Evolutionary conservation across 35 echinoderm and acorn worm genomes (phyloP), one percentile per base, ranked within the genome.

Genomic region (Patiria miniata): DNA sequence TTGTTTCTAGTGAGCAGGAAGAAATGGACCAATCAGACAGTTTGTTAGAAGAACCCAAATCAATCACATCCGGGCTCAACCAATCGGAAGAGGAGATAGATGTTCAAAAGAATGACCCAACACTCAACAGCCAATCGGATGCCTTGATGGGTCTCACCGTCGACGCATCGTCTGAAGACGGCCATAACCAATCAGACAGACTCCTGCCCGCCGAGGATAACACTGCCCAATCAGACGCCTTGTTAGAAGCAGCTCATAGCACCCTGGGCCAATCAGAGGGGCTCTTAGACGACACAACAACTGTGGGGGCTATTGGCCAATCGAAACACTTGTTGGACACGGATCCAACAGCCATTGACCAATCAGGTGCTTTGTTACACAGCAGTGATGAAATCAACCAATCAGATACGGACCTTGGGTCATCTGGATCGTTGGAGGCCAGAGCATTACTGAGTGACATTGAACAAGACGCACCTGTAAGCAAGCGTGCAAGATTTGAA

Each of bases 241-340:
- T 84, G 82, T 84, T 84, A 84, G 82, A 84, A 57, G 16, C 52
- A 84, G 30, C 82, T 2, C 32, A 84, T 84, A 53, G 29, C 8
- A 21, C 53, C 44, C 36, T 84, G 14, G 57, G 53, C 38, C n/a
- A 36, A 28, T 37, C 82, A 36, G 52, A 58, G 34, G 53, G n/a
- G 15, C 57, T 84, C 7, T 22, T 84, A 16, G 51, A 60, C 19
- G 82, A 53, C 22, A 39, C 82, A 60, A 22, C 39, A 36, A 26
- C 78, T 15, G 52, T 36, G 57, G 82, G 21, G 38, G 53, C 37
- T 19, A 40, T 84, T 33, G 32, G 59, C 82, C 82, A 84, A 84
- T 82, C 82, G 39, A 58, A 84, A 59, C 29, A 53, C 38, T 58
- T 84, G 32, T 84, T 84, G 59, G 52, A 60, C 18, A 36, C 53